Conservation (phyloP, 2,113 vertebrate genomes). For the Mandrillus leucophaeus region DNA sequence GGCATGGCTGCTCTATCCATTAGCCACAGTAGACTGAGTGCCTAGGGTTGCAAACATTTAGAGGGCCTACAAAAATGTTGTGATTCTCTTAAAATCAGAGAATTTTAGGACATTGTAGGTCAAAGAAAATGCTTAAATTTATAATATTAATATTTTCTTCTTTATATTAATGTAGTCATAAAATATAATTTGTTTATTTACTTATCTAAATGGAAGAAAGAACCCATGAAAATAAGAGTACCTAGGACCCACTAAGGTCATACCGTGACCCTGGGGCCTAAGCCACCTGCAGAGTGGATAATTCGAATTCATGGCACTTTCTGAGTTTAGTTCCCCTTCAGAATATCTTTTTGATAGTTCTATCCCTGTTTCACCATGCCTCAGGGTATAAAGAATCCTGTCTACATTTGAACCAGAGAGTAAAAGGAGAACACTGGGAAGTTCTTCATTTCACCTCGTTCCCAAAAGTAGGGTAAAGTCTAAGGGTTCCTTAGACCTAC, state of each 20-base stretch:
- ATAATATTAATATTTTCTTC: background rate
- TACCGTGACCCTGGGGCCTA: background rate
- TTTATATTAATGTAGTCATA: background rate
- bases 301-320: background rate
- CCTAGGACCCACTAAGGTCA: background rate
- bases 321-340: background rate
- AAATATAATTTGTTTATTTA: background rate
- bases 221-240: background rate
- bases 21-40: background rate
- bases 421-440: background rate
- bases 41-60: background rate
- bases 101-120: background rate
- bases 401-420: background rate
- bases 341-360: background rate
- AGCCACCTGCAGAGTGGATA: background rate
- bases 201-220: background rate
- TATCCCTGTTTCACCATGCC: background rate
- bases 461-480: background rate
- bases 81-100: background rate
- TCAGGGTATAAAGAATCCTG: background rate
- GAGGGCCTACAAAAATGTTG: background rate
- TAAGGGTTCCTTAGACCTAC: background rate
- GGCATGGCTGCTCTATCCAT: fast-evolving
- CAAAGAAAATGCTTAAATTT: background rate
- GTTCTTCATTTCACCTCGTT: background rate